Percentiles rank a stretch among this genome's conserved stretches.
phyloP scores from a whole-genome alignment of 2,797 vertebrate genomes.

The Zalophus californianus region DNA sequence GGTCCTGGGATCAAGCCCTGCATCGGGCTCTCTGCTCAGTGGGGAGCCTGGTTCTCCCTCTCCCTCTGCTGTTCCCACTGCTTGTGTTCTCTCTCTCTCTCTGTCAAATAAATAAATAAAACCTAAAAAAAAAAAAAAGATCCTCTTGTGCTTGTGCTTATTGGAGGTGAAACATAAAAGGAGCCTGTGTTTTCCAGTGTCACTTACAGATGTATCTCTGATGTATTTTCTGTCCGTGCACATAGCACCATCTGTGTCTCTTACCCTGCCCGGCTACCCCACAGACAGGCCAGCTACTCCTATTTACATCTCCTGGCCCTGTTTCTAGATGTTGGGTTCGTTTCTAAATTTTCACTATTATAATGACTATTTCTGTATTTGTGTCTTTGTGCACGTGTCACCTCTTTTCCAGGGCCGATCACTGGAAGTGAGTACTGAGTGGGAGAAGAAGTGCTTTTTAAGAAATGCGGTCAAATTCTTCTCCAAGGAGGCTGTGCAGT shows the following conservation, averaged over 20 bases:
- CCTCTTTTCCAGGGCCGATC: not conserved
- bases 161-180: not conserved
- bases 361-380: not conserved
- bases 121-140: no score
- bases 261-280: not conserved
- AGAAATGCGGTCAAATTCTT: not conserved
- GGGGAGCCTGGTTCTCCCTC: no score
- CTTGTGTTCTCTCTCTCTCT: no score
- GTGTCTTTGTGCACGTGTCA: not conserved
- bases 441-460: not conserved
- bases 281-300: not conserved
- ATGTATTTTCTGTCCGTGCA: no score
- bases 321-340: not conserved
- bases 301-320: not conserved
- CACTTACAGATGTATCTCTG: not conserved
- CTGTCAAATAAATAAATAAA: no score
- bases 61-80: no score
- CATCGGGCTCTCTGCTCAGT: no score
- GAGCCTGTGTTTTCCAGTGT: not conserved
- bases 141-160: not conserved
- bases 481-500: not conserved
- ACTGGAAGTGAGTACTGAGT: not conserved
- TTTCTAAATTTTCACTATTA: not conserved
- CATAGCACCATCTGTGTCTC: not conserved
- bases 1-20: no score